A percentile compares a stretch with the other conserved stretches of the same genome.
Evolutionary conservation across 2,113 vertebrate species (phyloP).

Genomic region (Sphaerodactylus townsendi): DNA sequence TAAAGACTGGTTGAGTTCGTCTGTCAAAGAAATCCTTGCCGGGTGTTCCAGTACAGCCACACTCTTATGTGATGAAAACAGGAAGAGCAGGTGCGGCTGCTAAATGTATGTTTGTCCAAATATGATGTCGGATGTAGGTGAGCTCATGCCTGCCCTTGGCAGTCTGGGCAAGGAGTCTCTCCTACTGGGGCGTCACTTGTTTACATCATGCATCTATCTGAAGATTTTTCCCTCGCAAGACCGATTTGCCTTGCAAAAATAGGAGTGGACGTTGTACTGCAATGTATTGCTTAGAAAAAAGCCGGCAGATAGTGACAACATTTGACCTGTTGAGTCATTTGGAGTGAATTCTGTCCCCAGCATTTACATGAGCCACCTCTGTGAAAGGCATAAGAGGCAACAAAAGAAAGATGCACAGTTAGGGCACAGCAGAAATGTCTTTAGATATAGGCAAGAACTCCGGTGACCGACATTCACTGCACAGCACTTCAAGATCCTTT

Average conservation of each 20-base stretch:
- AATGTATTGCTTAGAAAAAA: neutral
- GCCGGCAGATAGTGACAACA: neutral
- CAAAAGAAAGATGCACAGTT: no score
- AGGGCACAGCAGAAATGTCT: neutral
- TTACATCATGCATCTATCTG: conserved; percentile 1
- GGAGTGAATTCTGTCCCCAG: neutral
- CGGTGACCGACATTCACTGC: neutral
- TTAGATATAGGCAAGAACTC: neutral
- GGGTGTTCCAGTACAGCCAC: neutral
- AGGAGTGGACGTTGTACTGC: neutral
- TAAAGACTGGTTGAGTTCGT: neutral
- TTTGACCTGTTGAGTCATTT: neutral
- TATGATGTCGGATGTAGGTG: neutral
- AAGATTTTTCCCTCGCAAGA: neutral
- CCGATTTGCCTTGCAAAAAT: conserved; percentile 19
- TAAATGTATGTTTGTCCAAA: conserved; percentile 5
- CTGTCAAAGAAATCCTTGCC: neutral
- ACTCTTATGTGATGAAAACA: neutral
- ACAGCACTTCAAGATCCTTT: neutral
- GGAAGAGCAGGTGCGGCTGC: neutral
- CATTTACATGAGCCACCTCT: neutral
- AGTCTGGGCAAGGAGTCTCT: neutral
- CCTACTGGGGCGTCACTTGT: neutral
- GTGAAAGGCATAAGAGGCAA: no score
- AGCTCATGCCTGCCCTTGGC: neutral